Percentiles rank a stretch among this genome's conserved stretches.
These are phyloP conservation scores for Agonopterix arenella DNA, from an alignment of 2,888 invertebrate genomes.

Conservation along the genomic window DNA sequence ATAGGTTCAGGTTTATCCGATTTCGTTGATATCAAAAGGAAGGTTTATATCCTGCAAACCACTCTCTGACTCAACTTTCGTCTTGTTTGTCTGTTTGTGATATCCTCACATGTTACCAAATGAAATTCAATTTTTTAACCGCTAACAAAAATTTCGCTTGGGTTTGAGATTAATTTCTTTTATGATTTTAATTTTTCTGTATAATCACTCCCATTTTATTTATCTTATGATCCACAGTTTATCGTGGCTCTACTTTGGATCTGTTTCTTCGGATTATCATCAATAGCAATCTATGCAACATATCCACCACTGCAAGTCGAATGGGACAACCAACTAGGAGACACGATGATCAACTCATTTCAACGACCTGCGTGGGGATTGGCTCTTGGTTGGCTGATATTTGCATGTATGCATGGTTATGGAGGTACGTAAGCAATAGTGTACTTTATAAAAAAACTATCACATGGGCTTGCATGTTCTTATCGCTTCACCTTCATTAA, in stretches of 20 bases:
- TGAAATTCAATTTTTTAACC: no score
- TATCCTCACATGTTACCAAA: no score
- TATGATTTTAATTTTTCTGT: no score
- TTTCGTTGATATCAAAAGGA: no score
- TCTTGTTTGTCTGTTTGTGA: no score
- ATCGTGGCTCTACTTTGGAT: conserved; percentile 8
- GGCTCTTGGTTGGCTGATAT: conserved; percentile 39
- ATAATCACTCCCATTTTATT: neutral
- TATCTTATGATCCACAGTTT: conserved; percentile 6
- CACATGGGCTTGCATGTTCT: no score
- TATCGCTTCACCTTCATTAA: no score
- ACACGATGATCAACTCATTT: conserved; percentile 23
- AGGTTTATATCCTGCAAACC: no score
- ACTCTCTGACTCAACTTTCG: no score
- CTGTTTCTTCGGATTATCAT: conserved; percentile 1
- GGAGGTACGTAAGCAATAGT: conserved; percentile 31
- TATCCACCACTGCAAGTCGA: conserved; percentile 12
- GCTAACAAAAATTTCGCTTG: no score
- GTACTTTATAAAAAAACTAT: neutral
- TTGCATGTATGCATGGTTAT: conserved; percentile 41
- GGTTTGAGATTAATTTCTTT: no score
- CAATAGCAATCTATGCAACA: conserved; percentile 6
- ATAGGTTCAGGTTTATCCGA: neutral
- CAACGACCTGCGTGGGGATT: conserved; percentile 37
- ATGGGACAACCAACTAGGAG: conserved; percentile 15